Percentiles rank a stretch among this genome's conserved stretches.
Evolutionary conservation across 2,113 vertebrate genomes (phyloP).

Genomic region (Plecturocebus donacophilus): DNA sequence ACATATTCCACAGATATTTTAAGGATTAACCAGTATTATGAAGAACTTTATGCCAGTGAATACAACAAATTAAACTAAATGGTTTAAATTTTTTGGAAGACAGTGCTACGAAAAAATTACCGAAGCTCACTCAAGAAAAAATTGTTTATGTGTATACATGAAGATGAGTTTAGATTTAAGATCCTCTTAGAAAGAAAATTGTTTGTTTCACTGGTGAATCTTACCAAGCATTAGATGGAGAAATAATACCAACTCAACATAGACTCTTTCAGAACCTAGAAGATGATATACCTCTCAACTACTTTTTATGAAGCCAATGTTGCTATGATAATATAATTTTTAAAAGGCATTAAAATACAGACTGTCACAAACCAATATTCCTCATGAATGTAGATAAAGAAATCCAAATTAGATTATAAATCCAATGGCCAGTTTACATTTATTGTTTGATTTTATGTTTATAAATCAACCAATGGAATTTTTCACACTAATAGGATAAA

Average conservation of each 20-base stretch:
- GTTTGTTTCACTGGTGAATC: background rate
- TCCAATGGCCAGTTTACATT: background rate
- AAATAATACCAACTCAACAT: background rate
- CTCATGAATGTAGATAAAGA: background rate
- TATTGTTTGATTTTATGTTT: background rate
- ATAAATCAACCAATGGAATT: background rate
- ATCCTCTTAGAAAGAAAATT: background rate
- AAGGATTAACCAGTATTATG: background rate
- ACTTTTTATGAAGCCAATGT: background rate
- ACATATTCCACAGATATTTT: background rate
- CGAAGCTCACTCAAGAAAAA: background rate
- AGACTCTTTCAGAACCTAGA: background rate
- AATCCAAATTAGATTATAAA: background rate
- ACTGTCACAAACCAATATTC: background rate
- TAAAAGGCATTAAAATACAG: background rate
- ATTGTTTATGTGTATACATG: background rate
- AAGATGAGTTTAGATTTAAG: background rate
- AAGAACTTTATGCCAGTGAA: background rate
- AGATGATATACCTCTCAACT: background rate
- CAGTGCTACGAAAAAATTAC: background rate
- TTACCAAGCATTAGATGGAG: background rate
- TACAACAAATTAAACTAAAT: background rate
- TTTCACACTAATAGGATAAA: background rate
- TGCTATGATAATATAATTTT: background rate
- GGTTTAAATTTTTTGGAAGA: background rate